Evolutionary conservation across 2,888 invertebrate genomes (phyloP).

Genomic region (Mechanitis mazaeus): DNA sequence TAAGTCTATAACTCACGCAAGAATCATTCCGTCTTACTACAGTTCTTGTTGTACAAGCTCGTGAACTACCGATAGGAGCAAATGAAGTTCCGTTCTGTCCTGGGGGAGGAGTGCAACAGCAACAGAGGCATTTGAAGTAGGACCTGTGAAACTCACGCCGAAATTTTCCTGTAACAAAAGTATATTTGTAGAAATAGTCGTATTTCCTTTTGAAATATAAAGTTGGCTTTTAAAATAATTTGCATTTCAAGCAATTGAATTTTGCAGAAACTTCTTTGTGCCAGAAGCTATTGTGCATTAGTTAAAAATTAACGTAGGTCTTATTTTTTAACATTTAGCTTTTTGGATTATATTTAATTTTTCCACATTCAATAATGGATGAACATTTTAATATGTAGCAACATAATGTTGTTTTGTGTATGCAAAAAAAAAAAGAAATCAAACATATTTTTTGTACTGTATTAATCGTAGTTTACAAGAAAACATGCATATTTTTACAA

Average conservation of each 20-base stretch:
- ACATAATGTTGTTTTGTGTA: too few relatives aligned
- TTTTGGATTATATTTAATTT: too few relatives aligned
- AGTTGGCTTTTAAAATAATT: too few relatives aligned
- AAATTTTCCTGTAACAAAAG: conserved; percentile 81
- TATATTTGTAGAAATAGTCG: background rate
- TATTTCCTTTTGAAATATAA: background rate
- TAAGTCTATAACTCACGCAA: conserved; percentile 65
- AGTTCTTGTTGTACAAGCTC: conserved; percentile 64
- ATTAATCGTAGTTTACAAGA: conserved; percentile 13
- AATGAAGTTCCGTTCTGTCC: conserved; percentile 66
- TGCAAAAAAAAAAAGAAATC: too few relatives aligned
- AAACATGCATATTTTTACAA: conserved; percentile 27
- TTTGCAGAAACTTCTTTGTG: too few relatives aligned
- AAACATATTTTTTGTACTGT: background rate
- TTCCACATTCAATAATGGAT: too few relatives aligned
- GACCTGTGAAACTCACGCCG: conserved; percentile 83
- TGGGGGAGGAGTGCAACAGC: conserved; percentile 49
- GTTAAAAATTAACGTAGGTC: too few relatives aligned
- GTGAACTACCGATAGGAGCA: conserved; percentile 64
- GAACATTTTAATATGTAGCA: too few relatives aligned
- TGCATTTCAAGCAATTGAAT: too few relatives aligned
- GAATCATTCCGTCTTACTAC: conserved; percentile 68
- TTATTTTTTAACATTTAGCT: too few relatives aligned
- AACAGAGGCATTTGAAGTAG: conserved; percentile 79
- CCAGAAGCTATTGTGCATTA: too few relatives aligned